These are phyloP conservation scores for Nymphalis polychloros DNA, from an alignment of 2,888 invertebrate genomes.

Conservation along the genomic window DNA sequence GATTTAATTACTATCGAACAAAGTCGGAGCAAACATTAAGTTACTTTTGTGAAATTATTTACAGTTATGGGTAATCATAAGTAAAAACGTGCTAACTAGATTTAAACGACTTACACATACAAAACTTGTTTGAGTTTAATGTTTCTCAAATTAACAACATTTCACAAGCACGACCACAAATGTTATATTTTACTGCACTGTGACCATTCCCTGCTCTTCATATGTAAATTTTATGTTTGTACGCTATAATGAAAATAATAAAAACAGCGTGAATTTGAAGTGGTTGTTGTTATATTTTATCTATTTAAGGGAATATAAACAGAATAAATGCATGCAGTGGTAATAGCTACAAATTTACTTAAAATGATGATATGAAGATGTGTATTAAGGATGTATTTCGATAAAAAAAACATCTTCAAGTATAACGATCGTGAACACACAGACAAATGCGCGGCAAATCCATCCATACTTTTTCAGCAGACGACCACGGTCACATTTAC, in stretches of 20 bases:
- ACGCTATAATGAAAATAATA: background rate
- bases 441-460: constrained; percentile 1
- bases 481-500: constrained; percentile 21
- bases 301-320: too few relatives aligned
- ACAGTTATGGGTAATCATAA: constrained; percentile 10
- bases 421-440: background rate
- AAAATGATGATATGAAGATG: too few relatives aligned
- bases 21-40: background rate
- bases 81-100: constrained; percentile 7
- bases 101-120: constrained; percentile 11
- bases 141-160: constrained; percentile 32
- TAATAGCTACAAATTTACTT: too few relatives aligned
- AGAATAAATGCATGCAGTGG: too few relatives aligned
- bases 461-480: constrained; percentile 10
- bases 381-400: too few relatives aligned
- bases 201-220: background rate
- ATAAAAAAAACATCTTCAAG: too few relatives aligned
- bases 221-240: background rate
- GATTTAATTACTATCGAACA: background rate
- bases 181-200: background rate
- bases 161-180: constrained; percentile 3
- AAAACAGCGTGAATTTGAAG: background rate
- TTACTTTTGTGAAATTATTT: constrained; percentile 6
- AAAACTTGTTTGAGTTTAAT: constrained; percentile 23
- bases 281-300: too few relatives aligned